Percentiles rank a stretch among this genome's conserved stretches.
These are phyloP conservation scores for Cheiracanthium punctorium DNA, from an alignment of 2,888 invertebrate genomes.

Conservation along the genomic window DNA sequence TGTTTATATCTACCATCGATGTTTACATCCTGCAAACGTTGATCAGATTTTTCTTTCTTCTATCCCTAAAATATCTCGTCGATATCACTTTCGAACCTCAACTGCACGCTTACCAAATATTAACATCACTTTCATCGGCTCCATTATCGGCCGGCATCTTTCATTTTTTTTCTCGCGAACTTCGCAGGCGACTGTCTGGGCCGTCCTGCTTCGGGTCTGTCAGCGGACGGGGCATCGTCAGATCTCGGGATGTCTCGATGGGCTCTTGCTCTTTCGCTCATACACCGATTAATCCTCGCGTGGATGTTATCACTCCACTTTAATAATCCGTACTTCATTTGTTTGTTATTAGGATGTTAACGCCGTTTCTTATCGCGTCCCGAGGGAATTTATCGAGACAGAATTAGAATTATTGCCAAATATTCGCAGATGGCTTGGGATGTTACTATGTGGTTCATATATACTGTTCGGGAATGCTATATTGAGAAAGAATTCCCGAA, in stretches of 20 bases:
- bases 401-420: too few relatives aligned
- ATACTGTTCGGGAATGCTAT: too few relatives aligned
- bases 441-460: too few relatives aligned
- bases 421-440: too few relatives aligned
- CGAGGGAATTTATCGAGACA: too few relatives aligned
- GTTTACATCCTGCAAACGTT: too few relatives aligned
- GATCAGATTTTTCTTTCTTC: too few relatives aligned
- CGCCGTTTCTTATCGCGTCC: constrained; percentile 11
- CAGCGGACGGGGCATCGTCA: not conserved
- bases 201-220: not conserved
- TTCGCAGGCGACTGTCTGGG: not conserved
- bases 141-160: not conserved
- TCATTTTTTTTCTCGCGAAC: not conserved
- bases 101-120: not conserved
- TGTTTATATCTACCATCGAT: too few relatives aligned
- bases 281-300: constrained; percentile 29
- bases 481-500: too few relatives aligned
- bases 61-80: not conserved
- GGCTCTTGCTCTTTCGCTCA: not conserved
- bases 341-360: constrained; percentile 64
- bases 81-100: not conserved
- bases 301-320: constrained; percentile 36
- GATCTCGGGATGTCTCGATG: not conserved
- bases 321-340: constrained; percentile 46
- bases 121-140: not conserved